Evolutionary conservation across 2,888 invertebrate species (phyloP), one percentile per base, ranked within the genome.

Genomic region (Octonoba sinensis): DNA sequence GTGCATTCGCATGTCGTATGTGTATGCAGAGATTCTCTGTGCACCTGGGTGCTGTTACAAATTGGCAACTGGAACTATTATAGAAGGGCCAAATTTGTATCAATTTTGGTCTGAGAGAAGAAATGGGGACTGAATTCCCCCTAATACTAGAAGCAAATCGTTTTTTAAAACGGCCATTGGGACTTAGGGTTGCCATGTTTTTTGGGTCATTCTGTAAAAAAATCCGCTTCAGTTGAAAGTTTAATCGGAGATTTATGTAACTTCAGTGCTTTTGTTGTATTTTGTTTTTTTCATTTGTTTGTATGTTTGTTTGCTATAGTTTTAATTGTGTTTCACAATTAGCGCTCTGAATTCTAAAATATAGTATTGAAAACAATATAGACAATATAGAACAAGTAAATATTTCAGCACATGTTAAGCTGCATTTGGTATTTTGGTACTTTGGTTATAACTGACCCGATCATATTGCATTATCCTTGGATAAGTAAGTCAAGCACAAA

Each of bases 21-120:
- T 64, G 46, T 44, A 59, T 70, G 67, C 71, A 77, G 54, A 70
- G 78, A 72, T 60, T 72, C 66, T 36, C 36, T 36, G 8, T 44
- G 79, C 79, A 81, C 79, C 79, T 81, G 79, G 79, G 67, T 73
- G 76, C 76, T 77, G 76, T 77, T 77, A 70, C 76, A 77, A 81
- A 81, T 81, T 73, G 79, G 66, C 73, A 64, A 62, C 73, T 69
- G 62, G 62, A 57, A 62, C 62, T 69, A 81, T 81, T 81, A 81
- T 81, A 64, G 46, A 57, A 73, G 49, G 67, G 73, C 79, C 73
- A 81, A 81, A 81, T 81, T 81, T 81, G 79, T 73, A 73, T 69
- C 79, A 73, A 81, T 81, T 81, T 81, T 46, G 79, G 79, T 66
- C 72, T 79, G 66, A 69, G 51, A 27, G 22, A 65, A 27, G 24